Base-by-base conservation (phyloP, 1,140 invertebrate genomes). In the Zaprionus davidi region DNA sequence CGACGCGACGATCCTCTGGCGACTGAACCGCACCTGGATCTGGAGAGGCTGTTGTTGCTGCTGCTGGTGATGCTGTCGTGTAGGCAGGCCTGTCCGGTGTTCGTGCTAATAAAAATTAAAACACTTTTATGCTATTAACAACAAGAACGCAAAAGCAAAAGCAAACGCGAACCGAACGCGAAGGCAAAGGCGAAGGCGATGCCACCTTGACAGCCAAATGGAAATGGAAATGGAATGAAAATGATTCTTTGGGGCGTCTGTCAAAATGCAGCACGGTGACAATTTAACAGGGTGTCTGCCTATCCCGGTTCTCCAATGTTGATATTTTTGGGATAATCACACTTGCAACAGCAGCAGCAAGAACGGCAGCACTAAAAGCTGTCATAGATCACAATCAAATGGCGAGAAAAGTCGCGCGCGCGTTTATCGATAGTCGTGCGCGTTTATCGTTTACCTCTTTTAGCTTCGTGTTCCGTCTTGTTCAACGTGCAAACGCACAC, bases 41-140 rank as follows among this genome's bases (percentile, higher is more conserved):
- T 76, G 62, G 41, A 55, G 15, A 20, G 17, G 20, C 20, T 20
- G 22, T 20, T 13, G 46, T 5, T 12, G 20, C 20, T 49, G 46
- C 46, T 24, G 46, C 12, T 24, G 20, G 0, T 71, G 68, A 31
- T 51, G 55, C 63, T 79, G 69, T 73, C 60, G 70, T 72, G 65
- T 62, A 63, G 67, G 68, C 63, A 67, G 71, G 55, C 69, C 38
- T 53, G 66, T 63, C 63, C 57, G 79, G 75, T 76, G 74, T 88
- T 87, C 84, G 84, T 87, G 84, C 84, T 78, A 88, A 87, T 87
- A 87, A 87, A 87, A 87, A 88, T 87, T 87, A 87, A 87, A 87
- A 84, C 84, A 87, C 84, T 87, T 88, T 84, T 84, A 81, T 73
- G 85, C 85, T 83, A 87, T 87, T 88, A 87, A 87, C 82, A 78